phyloP scores from a whole-genome alignment of 2,888 invertebrate genomes.

The Hirtodrosophila duncani region DNA sequence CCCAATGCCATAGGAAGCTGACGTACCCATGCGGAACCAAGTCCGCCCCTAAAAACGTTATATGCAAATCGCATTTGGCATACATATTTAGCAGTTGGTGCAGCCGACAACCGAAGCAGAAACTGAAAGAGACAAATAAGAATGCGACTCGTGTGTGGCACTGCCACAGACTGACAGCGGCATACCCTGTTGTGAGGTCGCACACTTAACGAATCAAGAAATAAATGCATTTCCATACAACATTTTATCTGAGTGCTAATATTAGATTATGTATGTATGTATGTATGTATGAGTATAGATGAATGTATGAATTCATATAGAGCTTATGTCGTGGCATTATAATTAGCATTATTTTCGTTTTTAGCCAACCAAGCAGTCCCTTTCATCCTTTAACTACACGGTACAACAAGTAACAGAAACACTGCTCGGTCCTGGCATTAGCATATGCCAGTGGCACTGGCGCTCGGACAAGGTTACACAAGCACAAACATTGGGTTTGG shows the following conservation, averaged over 20 bases:
- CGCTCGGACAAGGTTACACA: constrained; percentile 39
- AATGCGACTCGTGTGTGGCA: no score
- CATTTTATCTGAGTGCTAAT: no score
- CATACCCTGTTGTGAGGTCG: no score
- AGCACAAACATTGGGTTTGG: constrained; percentile 19
- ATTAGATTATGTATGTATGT: no score
- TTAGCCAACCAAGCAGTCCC: no score
- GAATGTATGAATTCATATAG: no score
- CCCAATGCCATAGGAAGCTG: constrained; percentile 19
- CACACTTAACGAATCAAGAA: background rate
- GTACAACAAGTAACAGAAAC: constrained; percentile 24
- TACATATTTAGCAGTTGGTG: constrained; percentile 64
- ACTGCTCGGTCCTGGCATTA: constrained; percentile 54
- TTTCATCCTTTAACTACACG: constrained; percentile 8
- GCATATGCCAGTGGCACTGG: constrained; percentile 55
- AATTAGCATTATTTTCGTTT: no score
- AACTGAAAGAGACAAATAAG: constrained; percentile 14
- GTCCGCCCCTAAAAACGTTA: constrained; percentile 49
- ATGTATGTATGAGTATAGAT: no score
- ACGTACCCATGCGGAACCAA: no score
- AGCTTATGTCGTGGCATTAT: no score
- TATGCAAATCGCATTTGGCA: constrained; percentile 70
- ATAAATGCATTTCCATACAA: no score
- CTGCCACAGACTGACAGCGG: no score
- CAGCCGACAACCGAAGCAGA: constrained; percentile 16